Evolutionary conservation across 2,888 invertebrate genomes (phyloP).

Genomic region (Drosophila dives): DNA sequence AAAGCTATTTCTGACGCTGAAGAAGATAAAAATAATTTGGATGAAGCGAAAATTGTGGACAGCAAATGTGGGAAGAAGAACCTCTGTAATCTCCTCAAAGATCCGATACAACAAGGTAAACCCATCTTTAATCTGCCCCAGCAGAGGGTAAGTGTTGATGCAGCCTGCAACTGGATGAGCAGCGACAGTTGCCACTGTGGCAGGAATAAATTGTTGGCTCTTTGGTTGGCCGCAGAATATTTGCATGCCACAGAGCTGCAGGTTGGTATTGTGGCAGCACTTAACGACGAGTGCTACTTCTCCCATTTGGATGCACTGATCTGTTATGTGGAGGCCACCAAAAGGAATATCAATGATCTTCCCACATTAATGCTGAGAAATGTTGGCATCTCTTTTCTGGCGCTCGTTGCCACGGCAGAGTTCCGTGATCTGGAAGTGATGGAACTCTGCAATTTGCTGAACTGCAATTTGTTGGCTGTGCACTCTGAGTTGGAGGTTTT

Average conservation of each 20-base stretch:
- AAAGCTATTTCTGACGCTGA: background rate
- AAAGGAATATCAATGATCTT: background rate
- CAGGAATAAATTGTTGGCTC: background rate
- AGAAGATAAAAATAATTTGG: background rate
- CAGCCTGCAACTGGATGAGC: slow-evolving; percentile 16
- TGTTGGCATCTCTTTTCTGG: background rate
- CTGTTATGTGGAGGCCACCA: slow-evolving; percentile 2
- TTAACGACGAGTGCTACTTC: background rate
- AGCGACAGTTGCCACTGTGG: background rate
- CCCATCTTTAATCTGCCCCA: background rate
- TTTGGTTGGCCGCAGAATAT: background rate
- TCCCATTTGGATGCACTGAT: background rate
- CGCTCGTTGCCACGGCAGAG: background rate
- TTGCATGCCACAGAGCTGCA: background rate
- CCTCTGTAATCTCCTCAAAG: background rate
- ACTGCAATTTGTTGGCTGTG: slow-evolving; percentile 4
- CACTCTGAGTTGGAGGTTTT: slow-evolving; percentile 10
- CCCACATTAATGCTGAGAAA: background rate
- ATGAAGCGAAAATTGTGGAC: background rate
- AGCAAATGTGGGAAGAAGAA: background rate
- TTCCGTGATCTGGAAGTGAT: background rate
- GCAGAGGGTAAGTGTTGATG: background rate
- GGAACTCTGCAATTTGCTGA: background rate
- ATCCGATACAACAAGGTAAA: background rate
- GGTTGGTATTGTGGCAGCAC: background rate